Evolutionary conservation across 2,797 vertebrate genomes (phyloP), one percentile per base, ranked within the genome.

Genomic region (Garrulus glandarius): DNA sequence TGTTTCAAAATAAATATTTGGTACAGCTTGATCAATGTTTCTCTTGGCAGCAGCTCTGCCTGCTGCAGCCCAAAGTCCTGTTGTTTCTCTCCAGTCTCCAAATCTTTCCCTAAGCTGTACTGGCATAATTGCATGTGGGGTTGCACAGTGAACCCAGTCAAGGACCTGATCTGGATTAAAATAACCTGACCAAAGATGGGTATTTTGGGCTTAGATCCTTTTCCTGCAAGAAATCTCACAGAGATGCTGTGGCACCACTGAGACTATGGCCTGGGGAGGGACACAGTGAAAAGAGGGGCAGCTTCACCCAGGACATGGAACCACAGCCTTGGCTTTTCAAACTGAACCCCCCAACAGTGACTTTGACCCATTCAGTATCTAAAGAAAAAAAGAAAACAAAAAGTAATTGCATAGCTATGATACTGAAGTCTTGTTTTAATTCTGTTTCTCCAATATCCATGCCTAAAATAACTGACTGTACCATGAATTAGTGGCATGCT

Each of bases 31-130:
- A 72, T 63, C 30, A 65, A 27, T 41, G 57, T 91, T 94, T 89
- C 60, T n/a, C 71, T 92, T 95, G 95, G 96, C 92, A 92, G 92
- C 86, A 86, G 83, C n/a, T 36, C 49, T 84, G 84, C 46, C 50
- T 44, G 19, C 47, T 23, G 77, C 65, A 89, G 78, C 81, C 70
- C 59, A 36, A 75, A 93, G 80, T 53, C 57, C 26, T 3, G 3
- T 26, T 71, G 61, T 43, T 80, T 76, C 64, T 80, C 72, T 71
- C 46, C 65, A 78, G 88, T 39, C 56, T 39, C n/a, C 86, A 64
- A 57, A 57, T 88, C 61, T 44, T 70, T 68, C 52, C 47, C 68
- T 64, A 8, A 53, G 21, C 69, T 37, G 3, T 60, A 49, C 76
- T 86, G 57, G 20, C 0, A 0, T 84, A 46, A 84, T n/a, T 83